Evolutionary conservation across 1,140 invertebrate species (phyloP), one percentile per base, ranked within the genome.

Genomic region (Achatina immaculata): DNA sequence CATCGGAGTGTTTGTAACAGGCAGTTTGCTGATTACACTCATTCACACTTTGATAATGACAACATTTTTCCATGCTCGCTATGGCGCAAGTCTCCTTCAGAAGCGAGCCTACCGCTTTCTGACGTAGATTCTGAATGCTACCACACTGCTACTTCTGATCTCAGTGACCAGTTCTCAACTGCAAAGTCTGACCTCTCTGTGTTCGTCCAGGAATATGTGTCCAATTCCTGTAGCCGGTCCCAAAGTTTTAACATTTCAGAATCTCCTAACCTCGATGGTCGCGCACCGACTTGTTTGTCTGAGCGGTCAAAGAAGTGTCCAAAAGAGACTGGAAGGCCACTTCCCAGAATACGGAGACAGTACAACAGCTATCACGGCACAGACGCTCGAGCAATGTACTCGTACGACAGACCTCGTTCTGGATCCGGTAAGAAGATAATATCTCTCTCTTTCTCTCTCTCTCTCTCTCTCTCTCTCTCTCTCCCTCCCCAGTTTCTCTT

Each of bases 91-190:
- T 1, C 40, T 34, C 28, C 76, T 36, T 78, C 42, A 4, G 40
- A 40, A 9, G 11, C 38, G 9, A 68, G 76, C 38, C 16, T 16
- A 6, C 7, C 38, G 1, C 45, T 71, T 28, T 72, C 78, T 28
- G 66, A 72, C 78, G 34, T 28, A 1, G 78, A 58, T 28, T 80
- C 78, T 3, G 78, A 80, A 9, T 9, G 42, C 28, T 80, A 80
- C 68, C 55, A 80, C 48, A 71, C 78, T 0, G 78, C 78, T 43
- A 71, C 28, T 1, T 80, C 78, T 28, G 78, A 80, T 34, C 36
- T 80, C 28, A 80, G 78, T 48, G 68, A 40, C 36, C 66, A 40
- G 14, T 80, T 43, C 78, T 72, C 66, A 24, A 71, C 78, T 16
- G 78, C 78, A 16, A 51, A 80, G 45, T 71, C 78, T 21, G 45